A percentile compares a stretch with the other conserved stretches of the same genome.
Evolutionary conservation across 2,797 vertebrate genomes (phyloP).

Genomic region (Dipus sagitta): DNA sequence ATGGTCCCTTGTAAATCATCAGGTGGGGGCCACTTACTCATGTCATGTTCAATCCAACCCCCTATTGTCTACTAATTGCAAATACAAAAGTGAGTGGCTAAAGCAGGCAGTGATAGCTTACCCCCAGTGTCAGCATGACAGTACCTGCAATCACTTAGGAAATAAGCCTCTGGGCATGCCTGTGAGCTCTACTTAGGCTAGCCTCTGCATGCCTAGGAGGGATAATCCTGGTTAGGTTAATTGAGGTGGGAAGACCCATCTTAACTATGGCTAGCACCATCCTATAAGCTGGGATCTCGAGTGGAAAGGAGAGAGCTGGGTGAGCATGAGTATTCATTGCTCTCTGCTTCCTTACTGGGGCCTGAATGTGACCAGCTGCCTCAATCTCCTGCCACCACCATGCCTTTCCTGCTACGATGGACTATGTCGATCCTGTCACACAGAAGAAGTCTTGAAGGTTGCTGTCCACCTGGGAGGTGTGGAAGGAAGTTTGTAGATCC

Average conservation of each 20-base stretch:
- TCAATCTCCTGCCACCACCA: too few species aligned
- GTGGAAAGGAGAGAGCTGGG: not conserved
- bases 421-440: not conserved
- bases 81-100: slow-evolving; percentile 56
- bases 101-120: too few species aligned
- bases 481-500: not conserved
- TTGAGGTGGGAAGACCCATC: not conserved
- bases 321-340: too few species aligned
- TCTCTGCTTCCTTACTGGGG: not conserved
- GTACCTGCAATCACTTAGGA: not conserved
- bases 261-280: too few species aligned
- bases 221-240: not conserved
- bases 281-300: too few species aligned
- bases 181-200: not conserved
- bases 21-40: not conserved
- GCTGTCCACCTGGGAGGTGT: rapidly evolving
- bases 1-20: not conserved
- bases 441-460: not conserved
- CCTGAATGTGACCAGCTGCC: not conserved
- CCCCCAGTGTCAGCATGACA: too few species aligned
- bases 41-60: not conserved
- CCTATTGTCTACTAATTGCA: not conserved
- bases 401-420: too few species aligned
- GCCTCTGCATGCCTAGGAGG: not conserved
- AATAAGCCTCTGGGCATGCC: not conserved